phyloP scores from a whole-genome alignment of 2,888 invertebrate species.

The Heliconius cydno region DNA sequence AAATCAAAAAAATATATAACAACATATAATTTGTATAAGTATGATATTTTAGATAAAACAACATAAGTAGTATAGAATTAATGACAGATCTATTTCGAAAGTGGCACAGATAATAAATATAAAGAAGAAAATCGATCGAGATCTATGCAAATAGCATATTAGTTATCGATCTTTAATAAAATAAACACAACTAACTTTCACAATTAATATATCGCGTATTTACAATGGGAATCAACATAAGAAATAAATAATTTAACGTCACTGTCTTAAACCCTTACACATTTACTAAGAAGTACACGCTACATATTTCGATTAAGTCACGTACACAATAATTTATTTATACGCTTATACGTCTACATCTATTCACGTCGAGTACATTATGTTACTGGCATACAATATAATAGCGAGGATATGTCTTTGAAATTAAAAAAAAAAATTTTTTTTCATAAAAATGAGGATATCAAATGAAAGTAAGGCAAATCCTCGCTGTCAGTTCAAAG shows the following conservation, averaged over 20 bases:
- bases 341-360: slow-evolving; percentile 60
- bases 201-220: slow-evolving; percentile 77
- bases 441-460: not conserved
- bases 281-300: slow-evolving; percentile 75
- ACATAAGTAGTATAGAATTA: slow-evolving; percentile 17
- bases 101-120: slow-evolving; percentile 48
- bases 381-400: slow-evolving; percentile 78
- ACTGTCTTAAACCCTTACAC: slow-evolving; percentile 75
- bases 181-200: slow-evolving; percentile 77
- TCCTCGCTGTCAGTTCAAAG: slow-evolving; percentile 53
- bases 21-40: slow-evolving; percentile 56
- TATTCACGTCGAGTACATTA: slow-evolving; percentile 63
- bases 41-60: slow-evolving; percentile 42
- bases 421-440: not conserved
- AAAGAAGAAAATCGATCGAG: slow-evolving; percentile 63
- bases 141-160: slow-evolving; percentile 63
- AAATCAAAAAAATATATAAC: slow-evolving; percentile 53
- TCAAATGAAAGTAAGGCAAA: slow-evolving; percentile 37
- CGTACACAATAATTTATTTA: slow-evolving; percentile 69
- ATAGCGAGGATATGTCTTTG: slow-evolving; percentile 48
- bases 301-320: slow-evolving; percentile 67
- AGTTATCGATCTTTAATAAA: slow-evolving; percentile 71
- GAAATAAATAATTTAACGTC: slow-evolving; percentile 82
- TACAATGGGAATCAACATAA: slow-evolving; percentile 80
- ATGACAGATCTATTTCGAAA: slow-evolving; percentile 37